Percentiles rank a stretch among this genome's conserved stretches.
Conservation (phyloP, 2,113 vertebrate species). For the Petrocephalus microphthalmus region DNA sequence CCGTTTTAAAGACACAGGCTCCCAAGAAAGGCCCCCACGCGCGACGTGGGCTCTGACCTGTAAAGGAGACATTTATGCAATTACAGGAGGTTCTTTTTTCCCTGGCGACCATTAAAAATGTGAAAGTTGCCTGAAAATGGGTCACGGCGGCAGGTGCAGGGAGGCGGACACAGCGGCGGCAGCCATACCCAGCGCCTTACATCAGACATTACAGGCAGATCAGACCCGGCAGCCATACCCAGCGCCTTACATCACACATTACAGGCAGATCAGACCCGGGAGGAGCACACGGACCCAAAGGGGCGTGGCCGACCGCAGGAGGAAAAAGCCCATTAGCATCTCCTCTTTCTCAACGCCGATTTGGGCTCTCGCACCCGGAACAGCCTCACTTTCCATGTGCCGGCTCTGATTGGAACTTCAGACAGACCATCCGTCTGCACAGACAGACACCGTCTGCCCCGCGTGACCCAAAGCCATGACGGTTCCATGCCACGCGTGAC, state of each 20-base stretch:
- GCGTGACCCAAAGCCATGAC: neutral
- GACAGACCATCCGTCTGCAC: neutral
- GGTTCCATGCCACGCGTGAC: neutral
- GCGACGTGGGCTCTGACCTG: neutral
- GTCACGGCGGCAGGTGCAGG: neutral
- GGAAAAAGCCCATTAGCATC: neutral
- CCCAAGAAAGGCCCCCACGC: neutral
- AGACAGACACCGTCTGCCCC: neutral
- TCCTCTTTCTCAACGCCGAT: neutral
- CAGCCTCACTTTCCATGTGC: no score
- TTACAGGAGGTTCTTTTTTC: neutral
- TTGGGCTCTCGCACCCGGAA: neutral
- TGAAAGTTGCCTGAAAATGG: conserved; percentile 4
- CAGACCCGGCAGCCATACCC: no score
- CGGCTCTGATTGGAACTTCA: no score
- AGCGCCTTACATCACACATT: no score
- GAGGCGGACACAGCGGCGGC: neutral
- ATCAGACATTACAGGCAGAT: neutral
- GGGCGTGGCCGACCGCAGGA: no score
- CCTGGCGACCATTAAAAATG: neutral
- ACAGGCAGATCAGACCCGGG: no score
- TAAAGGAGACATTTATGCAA: conserved; percentile 1
- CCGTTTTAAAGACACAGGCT: neutral
- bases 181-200: neutral
- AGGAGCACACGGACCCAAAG: neutral